Base-by-base conservation (phyloP, 2,113 vertebrate species). In the Haemorhous mexicanus region DNA sequence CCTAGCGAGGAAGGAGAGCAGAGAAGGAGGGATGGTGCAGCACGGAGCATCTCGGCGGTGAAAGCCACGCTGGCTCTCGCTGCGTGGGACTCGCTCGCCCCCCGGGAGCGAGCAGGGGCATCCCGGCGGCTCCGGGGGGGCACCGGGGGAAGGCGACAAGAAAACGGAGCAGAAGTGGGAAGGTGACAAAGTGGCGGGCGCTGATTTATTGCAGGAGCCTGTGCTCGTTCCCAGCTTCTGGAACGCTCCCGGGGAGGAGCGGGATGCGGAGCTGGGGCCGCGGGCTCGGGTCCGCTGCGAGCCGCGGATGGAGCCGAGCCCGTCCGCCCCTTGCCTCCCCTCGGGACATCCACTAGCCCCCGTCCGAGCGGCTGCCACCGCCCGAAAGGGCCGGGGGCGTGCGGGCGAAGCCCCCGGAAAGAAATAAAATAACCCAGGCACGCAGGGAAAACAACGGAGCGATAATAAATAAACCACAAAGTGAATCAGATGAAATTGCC, bases 171-270 rank as follows among this genome's bases (percentile, higher is more conserved):
- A 97, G 84, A 94, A 96, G 96, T 95, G 90, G 94, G 90, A 94
- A 97, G 96, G 95, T 95, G 98, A 95, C 94, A 78, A 93, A 96
- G 97, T 96, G 97, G 96, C 95, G 96, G 97, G 98, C 94, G 97
- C 97, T 98, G 98, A 98, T 98, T 98, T 98, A 98, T 98, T 92
- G 98, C 97, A 64, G 97, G 96, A 98, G 97, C 96, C 98, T 94
- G 97, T 87, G 98, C 98, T 98, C 98, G 98, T 98, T 98, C 98
- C 98, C 98, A 98, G 98, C 98, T 98, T 97, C 98, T 94, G 98
- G 98, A 98, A 98, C 97, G 97, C 98, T 97, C 97, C 98, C 98
- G 68, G 50, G 32, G 82, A 12, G n/a, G 59, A 50, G 83, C 75
- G 83, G 61, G 41, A 68, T 47, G 82, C 32, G 50, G 62, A 46